These are phyloP conservation scores for Chrysolina oricalcia DNA, from an alignment of 2,888 invertebrate genomes.

Conservation along the genomic window DNA sequence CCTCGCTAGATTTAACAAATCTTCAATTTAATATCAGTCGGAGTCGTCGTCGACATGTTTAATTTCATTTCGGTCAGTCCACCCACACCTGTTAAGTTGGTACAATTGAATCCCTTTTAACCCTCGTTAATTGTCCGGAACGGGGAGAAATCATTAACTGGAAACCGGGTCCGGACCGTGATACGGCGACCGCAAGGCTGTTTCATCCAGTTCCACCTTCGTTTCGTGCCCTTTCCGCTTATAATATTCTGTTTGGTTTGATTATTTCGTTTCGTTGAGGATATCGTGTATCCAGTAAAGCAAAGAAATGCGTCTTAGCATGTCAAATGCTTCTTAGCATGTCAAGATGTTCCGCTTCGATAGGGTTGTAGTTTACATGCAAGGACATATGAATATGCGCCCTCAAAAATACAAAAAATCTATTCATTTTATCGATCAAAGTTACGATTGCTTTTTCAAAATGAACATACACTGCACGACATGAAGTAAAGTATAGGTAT, in stretches of 20 bases:
- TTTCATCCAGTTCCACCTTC: conserved; percentile 56
- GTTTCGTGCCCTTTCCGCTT: conserved; percentile 25
- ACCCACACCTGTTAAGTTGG: conserved; percentile 71
- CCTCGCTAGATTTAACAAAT: conserved; percentile 44
- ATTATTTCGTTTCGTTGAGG: not conserved
- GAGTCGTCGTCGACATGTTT: conserved; percentile 63
- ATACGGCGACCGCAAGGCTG: conserved; percentile 65
- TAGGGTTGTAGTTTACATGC: no score
- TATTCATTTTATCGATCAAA: no score
- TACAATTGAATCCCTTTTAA: conserved; percentile 71
- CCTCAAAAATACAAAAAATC: no score
- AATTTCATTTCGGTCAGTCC: conserved; percentile 68
- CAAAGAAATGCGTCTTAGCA: not conserved
- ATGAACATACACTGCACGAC: no score
- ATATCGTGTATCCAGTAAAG: not conserved
- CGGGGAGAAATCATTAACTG: conserved; percentile 71
- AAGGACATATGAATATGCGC: no score
- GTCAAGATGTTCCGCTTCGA: not conserved
- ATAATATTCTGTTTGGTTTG: conserved; percentile 4
- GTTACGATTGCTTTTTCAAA: no score
- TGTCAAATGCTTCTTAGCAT: not conserved
- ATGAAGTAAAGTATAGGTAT: no score
- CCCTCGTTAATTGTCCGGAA: conserved; percentile 72
- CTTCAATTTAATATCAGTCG: conserved; percentile 47
- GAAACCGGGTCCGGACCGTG: conserved; percentile 65